Evolutionary conservation across 2,113 vertebrate species (phyloP).

Genomic region (Chaetodon auriga): DNA sequence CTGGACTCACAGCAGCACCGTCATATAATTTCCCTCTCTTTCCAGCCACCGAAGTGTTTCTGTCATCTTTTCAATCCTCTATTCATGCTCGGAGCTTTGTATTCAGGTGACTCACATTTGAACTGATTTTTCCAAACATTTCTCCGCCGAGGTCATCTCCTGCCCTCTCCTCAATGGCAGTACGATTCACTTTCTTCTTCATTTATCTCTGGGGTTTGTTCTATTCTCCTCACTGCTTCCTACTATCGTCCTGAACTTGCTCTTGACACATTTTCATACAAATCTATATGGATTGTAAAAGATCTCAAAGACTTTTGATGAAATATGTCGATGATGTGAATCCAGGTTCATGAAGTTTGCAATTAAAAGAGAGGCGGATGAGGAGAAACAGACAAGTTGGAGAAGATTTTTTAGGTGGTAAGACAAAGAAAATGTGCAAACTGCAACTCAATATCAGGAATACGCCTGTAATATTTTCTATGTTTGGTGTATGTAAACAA

Average conservation of each 20-base stretch:
- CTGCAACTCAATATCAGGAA: neutral
- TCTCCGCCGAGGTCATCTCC: constrained; percentile 14
- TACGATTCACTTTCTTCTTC: constrained; percentile 28
- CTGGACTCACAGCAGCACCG: neutral
- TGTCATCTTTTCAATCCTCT: neutral
- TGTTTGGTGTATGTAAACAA: constrained; percentile 16
- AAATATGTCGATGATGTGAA: neutral
- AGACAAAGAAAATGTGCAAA: neutral
- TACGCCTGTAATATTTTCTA: neutral
- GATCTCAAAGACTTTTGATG: neutral
- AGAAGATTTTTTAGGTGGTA: neutral
- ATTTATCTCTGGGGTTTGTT: constrained; percentile 1
- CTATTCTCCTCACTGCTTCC: neutral
- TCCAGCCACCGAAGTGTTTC: neutral
- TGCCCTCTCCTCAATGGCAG: neutral
- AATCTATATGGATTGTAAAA: neutral
- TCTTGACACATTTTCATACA: neutral
- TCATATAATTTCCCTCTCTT: neutral
- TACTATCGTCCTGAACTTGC: neutral
- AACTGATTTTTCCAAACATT: constrained; percentile 25
- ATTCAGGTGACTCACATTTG: constrained; percentile 13
- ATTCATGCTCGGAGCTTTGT: constrained; percentile 6
- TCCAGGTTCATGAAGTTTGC: neutral
- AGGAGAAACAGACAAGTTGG: neutral
- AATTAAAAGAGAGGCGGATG: neutral